phyloP scores from a whole-genome alignment of 2,113 vertebrate species.

The Sphaerodactylus townsendi region DNA sequence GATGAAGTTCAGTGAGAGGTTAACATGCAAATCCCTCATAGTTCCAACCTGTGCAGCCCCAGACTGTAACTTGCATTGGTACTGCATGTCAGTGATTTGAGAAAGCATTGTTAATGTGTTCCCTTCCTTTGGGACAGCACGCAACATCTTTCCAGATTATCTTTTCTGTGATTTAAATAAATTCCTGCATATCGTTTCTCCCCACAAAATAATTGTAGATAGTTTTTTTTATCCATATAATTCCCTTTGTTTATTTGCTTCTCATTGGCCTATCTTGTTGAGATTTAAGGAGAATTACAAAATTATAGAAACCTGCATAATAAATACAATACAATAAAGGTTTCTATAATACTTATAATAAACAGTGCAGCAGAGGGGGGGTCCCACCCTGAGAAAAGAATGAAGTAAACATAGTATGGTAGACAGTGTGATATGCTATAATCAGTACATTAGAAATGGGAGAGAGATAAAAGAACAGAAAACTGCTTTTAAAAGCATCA shows the following conservation, averaged over 20 bases:
- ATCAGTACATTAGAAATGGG: too few species aligned
- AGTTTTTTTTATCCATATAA: not conserved
- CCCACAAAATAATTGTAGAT: conserved; percentile 8
- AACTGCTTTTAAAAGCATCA: too few species aligned
- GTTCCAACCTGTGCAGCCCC: not conserved
- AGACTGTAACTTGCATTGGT: not conserved
- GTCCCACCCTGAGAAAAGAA: too few species aligned
- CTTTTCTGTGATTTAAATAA: conserved; percentile 34
- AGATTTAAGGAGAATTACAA: too few species aligned
- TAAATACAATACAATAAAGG: too few species aligned
- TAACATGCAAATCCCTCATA: not conserved
- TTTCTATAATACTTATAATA: too few species aligned
- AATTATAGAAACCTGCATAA: too few species aligned
- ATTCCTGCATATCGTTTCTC: conserved; percentile 16
- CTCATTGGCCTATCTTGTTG: too few species aligned
- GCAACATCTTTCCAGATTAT: not conserved
- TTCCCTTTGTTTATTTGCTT: not conserved
- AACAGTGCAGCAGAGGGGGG: too few species aligned
- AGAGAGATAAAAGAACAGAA: too few species aligned
- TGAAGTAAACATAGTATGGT: too few species aligned
- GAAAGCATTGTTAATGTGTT: not conserved
- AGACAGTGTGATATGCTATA: too few species aligned
- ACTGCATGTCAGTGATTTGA: not conserved
- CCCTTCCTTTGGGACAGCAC: not conserved
- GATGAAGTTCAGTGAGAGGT: conserved; percentile 43